phyloP scores from a whole-genome alignment of 2,797 vertebrate genomes.

The Sebastes minor region DNA sequence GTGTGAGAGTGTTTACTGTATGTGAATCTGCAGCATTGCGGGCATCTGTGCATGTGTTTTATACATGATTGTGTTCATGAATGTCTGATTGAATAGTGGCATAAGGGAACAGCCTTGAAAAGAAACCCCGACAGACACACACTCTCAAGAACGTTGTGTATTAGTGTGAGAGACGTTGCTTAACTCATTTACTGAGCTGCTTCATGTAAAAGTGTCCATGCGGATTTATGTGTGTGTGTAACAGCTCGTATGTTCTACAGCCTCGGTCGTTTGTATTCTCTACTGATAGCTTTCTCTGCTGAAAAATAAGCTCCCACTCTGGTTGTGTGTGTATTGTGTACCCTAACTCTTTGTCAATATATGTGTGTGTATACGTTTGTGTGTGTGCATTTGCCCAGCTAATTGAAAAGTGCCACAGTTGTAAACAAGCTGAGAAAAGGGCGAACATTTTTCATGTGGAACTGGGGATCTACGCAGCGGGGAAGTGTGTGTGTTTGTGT shows the following conservation, averaged over 20 bases:
- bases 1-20: not conserved
- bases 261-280: constrained; percentile 52
- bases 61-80: not conserved
- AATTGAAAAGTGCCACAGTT: constrained; percentile 66
- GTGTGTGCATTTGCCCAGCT: constrained; percentile 39
- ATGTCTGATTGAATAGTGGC: not conserved
- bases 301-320: constrained; percentile 29
- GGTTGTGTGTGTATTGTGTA: constrained; percentile 11
- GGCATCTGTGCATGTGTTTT: not conserved
- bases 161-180: not conserved
- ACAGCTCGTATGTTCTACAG: constrained; percentile 58
- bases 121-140: constrained; percentile 29
- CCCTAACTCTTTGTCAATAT: not conserved
- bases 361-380: not conserved
- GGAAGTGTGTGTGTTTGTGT: constrained; percentile 13
- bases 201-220: not conserved
- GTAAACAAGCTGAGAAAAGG: constrained; percentile 63
- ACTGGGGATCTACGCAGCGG: not conserved
- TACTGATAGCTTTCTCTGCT: constrained; percentile 25
- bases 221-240: not conserved
- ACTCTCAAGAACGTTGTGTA: constrained; percentile 27
- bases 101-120: constrained; percentile 47
- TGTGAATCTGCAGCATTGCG: not conserved
- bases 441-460: constrained; percentile 39
- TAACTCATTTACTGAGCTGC: constrained; percentile 6